These are phyloP conservation scores for Nemotelus nigrinus DNA, from an alignment of 2,888 invertebrate species.

Conservation along the genomic window DNA sequence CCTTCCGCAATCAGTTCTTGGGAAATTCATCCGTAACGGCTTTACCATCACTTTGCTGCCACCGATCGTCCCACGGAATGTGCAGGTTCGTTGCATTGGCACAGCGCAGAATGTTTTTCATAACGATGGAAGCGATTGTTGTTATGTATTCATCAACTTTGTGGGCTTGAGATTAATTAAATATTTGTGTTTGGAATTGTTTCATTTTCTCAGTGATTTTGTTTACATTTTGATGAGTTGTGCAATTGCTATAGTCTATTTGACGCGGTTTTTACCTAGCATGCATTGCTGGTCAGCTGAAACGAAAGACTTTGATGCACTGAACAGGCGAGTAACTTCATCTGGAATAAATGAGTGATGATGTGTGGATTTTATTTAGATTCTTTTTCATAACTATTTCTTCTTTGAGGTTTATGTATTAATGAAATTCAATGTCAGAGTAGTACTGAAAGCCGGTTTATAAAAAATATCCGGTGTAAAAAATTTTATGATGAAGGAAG, in stretches of 20 bases:
- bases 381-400: neutral
- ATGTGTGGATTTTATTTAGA: too few relatives aligned
- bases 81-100: neutral
- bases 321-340: slow-evolving; percentile 26
- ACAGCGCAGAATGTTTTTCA: neutral
- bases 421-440: neutral
- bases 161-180: neutral
- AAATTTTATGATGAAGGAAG: too few relatives aligned
- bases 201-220: neutral
- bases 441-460: too few relatives aligned
- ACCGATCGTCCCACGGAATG: neutral
- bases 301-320: slow-evolving; percentile 29
- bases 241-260: too few relatives aligned
- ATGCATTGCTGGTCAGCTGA: neutral
- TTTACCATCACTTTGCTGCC: neutral
- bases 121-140: too few relatives aligned
- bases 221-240: neutral
- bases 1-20: slow-evolving; percentile 22
- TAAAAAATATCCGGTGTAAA: too few relatives aligned
- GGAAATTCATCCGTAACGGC: slow-evolving; percentile 12
- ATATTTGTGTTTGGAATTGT: neutral
- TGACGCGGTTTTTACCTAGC: too few relatives aligned
- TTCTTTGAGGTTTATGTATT: neutral
- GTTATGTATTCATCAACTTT: too few relatives aligned
- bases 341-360: neutral